Evolutionary conservation across 1,140 invertebrate species (phyloP), one percentile per base, ranked within the genome.

Genomic region (Hycleus phaleratus): DNA sequence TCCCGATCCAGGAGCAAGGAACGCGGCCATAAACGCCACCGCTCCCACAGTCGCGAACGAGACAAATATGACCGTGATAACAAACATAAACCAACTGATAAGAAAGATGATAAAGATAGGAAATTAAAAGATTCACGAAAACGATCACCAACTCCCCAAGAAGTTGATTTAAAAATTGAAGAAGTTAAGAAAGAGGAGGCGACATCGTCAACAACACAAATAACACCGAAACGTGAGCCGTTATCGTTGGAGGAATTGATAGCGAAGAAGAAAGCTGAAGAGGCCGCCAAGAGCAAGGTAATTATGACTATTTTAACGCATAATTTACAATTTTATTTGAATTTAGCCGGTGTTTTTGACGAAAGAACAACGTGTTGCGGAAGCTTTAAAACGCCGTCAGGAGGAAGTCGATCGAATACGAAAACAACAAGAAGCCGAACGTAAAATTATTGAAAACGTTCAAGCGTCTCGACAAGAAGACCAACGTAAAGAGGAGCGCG

Each of bases 261-360:
- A 12, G 87, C 93, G 0, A 97, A 97, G 71, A 97, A 97, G 69
- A 96, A 98, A 73, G 91, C 92, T 3, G 95, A 97, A 73, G 95
- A 98, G 75, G 89, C 90, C 65, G 91, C 91, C 24, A 85, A 88
- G 43, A 88, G 88, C 55, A 96, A 96, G 69, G 80, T 82, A 69
- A 59, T 46, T 58, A 4, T 38, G 49, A 26, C 38, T 0, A 46
- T 45, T 18, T 46, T 32, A 45, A 26, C 1, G 12, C 10, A n/a
- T 46, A 39, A 46, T 38, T 66, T 18, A 18, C 18, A 18, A 18
- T 51, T 46, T 44, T 59, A 2, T 42, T 42, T 42, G 11, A 42
- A 42, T 73, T 59, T 66, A 85, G 79, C 97, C 97, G 0, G 95
- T 97, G 47, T 99, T 99, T 75, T 77, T 99, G 24, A 93, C 92